Conservation (phyloP, 2,888 invertebrate species). For the Xylota sylvarum region DNA sequence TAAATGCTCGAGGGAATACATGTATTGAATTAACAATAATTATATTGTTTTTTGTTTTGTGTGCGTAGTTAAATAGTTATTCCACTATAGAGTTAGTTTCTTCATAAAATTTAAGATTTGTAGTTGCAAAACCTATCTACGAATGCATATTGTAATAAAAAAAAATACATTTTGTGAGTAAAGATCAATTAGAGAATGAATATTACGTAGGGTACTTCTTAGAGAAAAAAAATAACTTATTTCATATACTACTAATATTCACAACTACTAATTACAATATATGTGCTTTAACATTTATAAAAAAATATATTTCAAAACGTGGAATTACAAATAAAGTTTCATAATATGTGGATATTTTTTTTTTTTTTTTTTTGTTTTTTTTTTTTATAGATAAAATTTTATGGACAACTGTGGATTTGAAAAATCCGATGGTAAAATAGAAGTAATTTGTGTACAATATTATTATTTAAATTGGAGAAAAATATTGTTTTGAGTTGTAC, state of each 20-base stretch:
- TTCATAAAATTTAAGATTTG: constrained; percentile 26
- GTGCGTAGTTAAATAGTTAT: constrained; percentile 60
- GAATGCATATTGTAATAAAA: constrained; percentile 17
- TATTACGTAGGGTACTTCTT: constrained; percentile 32
- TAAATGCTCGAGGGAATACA: constrained; percentile 9
- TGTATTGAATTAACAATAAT: constrained; percentile 54
- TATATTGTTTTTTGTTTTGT: constrained; percentile 44
- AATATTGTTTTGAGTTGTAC: background rate
- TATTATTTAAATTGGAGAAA: constrained; percentile 11
- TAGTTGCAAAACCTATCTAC: constrained; percentile 24
- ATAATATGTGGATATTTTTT: constrained; percentile 72
- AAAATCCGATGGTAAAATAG: constrained; percentile 42
- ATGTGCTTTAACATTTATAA: constrained; percentile 75
- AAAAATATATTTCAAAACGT: constrained; percentile 69
- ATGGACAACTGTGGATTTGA: constrained; percentile 61
- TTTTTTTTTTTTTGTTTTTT: constrained; percentile 63
- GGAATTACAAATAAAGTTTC: constrained; percentile 73
- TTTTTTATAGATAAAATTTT: constrained; percentile 63
- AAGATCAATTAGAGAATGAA: constrained; percentile 1
- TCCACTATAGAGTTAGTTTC: constrained; percentile 39
- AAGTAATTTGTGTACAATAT: background rate
- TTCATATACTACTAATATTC: constrained; percentile 58
- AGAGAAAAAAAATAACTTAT: constrained; percentile 31
- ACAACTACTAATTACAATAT: constrained; percentile 59
- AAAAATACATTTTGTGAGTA: constrained; percentile 13